These are phyloP conservation scores for Centropyge bicolor DNA, from an alignment of 2,797 vertebrate genomes.

Conservation along the genomic window DNA sequence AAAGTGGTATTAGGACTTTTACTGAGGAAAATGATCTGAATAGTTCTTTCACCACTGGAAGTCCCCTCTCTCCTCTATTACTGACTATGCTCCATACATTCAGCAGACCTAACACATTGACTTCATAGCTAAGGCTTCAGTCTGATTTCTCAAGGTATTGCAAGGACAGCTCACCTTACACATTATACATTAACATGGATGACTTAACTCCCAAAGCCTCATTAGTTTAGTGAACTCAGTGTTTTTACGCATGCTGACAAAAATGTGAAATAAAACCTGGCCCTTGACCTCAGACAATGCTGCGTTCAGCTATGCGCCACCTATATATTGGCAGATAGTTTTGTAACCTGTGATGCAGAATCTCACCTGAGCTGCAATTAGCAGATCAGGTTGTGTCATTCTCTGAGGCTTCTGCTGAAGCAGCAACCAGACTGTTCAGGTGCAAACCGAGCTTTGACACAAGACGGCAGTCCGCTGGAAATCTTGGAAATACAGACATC, in stretches of 20 bases:
- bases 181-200: constrained; percentile 57
- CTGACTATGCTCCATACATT: neutral
- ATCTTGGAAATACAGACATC: neutral
- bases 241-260: constrained; percentile 33
- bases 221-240: constrained; percentile 45
- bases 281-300: constrained; percentile 31
- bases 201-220: constrained; percentile 40
- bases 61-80: no score
- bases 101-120: neutral
- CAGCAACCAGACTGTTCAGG: neutral
- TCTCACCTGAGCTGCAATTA: constrained; percentile 8
- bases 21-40: no score
- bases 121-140: neutral
- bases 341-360: constrained; percentile 11
- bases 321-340: neutral
- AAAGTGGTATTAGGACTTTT: no score
- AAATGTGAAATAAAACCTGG: constrained; percentile 54
- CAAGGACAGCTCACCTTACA: constrained; percentile 4
- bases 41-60: no score
- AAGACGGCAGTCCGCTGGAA: neutral
- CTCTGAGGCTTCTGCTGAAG: neutral
- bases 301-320: constrained; percentile 17
- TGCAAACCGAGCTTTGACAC: neutral
- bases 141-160: constrained; percentile 9
- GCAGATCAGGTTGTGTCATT: neutral